Conservation (phyloP, 1,140 invertebrate genomes). For the Lepidurus apus region DNA sequence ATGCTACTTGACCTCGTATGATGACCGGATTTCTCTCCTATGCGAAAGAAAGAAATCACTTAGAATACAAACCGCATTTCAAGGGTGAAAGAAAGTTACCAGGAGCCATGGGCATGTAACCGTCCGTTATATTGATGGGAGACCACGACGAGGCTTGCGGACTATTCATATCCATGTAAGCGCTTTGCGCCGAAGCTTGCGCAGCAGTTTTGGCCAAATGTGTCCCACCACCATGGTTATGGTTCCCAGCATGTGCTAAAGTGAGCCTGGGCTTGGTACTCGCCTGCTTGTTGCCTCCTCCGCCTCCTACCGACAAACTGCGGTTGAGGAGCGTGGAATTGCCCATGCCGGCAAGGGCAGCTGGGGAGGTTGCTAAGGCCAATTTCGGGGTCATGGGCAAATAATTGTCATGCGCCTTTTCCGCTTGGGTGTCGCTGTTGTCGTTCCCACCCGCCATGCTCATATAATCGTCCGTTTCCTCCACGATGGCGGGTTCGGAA, state of each 20-base stretch:
- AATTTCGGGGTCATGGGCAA: conserved; percentile 35
- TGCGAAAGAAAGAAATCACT: too few species aligned
- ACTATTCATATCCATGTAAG: conserved; percentile 34
- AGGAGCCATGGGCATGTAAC: conserved; percentile 56
- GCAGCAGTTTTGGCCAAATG: conserved; percentile 32
- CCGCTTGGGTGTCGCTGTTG: neutral
- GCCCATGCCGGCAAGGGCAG: conserved; percentile 29
- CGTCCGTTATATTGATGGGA: conserved; percentile 37
- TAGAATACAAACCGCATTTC: conserved; percentile 24
- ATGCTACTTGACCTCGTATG: conserved; percentile 47
- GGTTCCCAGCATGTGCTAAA: neutral
- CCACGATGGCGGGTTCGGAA: conserved; percentile 54
- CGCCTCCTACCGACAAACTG: too few species aligned
- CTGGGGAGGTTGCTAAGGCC: conserved; percentile 29
- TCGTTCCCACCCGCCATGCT: conserved; percentile 33
- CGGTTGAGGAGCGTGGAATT: conserved; percentile 25
- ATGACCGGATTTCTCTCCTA: conserved; percentile 37
- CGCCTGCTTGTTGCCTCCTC: neutral
- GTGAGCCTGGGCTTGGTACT: neutral
- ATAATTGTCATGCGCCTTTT: conserved; percentile 31
- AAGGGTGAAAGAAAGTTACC: conserved; percentile 36
- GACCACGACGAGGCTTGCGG: conserved; percentile 29
- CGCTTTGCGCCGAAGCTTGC: conserved; percentile 23
- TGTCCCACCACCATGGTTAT: too few species aligned
- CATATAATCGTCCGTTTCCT: conserved; percentile 38